Conservation (phyloP, 2,113 vertebrate species). For the Syngnathoides biaculeatus region DNA sequence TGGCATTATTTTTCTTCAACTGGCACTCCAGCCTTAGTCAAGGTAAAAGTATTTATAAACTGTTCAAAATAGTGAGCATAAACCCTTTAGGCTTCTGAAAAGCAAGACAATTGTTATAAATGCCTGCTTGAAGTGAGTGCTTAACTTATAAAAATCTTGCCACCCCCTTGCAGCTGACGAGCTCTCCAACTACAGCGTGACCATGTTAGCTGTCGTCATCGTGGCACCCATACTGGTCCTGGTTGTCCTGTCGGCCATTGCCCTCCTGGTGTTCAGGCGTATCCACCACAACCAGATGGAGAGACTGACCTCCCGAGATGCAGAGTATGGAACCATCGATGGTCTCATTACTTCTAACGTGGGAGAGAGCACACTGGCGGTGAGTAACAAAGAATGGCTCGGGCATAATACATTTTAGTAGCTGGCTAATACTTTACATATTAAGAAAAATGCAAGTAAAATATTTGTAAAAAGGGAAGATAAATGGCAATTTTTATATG, state of each 20-base stretch:
- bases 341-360: slow-evolving; percentile 97
- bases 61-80: too few species aligned
- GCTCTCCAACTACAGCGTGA: slow-evolving; percentile 79
- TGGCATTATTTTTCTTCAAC: too few species aligned
- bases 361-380: slow-evolving; percentile 94
- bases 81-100: slow-evolving; percentile 3
- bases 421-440: too few species aligned
- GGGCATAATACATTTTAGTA: too few species aligned
- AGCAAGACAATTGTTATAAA: not conserved
- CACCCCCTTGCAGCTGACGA: slow-evolving; percentile 66
- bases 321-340: slow-evolving; percentile 93
- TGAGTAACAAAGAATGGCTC: slow-evolving; percentile 69
- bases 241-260: slow-evolving; percentile 79
- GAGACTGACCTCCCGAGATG: slow-evolving; percentile 86
- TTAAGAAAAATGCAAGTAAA: too few species aligned
- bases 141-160: slow-evolving; percentile 12
- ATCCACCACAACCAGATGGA: slow-evolving; percentile 90
- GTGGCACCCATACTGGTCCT: slow-evolving; percentile 82
- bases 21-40: too few species aligned
- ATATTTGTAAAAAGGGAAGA: too few species aligned
- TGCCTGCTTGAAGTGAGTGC: not conserved
- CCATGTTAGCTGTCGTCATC: slow-evolving; percentile 81
- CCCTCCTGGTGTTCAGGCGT: slow-evolving; percentile 83
- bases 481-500: too few species aligned
- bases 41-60: too few species aligned